Conservation (phyloP, 2,797 vertebrate genomes). For the Enteromius fasciolatus region DNA sequence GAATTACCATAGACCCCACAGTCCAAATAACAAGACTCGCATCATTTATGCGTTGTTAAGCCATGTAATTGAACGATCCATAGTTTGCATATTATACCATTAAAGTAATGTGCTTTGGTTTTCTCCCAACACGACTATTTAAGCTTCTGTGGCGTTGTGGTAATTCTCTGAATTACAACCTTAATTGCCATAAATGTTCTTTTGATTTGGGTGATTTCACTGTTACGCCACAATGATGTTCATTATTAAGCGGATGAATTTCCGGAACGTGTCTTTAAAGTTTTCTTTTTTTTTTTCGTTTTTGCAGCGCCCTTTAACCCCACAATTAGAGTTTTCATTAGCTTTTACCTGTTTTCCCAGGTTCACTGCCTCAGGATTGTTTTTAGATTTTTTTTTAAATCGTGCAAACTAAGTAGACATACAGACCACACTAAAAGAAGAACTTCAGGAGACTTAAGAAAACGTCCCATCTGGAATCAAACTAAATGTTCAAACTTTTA, state of each 20-base stretch:
- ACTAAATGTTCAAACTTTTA: background rate
- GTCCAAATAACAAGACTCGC: constrained; percentile 95
- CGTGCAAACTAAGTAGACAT: background rate
- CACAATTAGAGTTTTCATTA: constrained; percentile 32
- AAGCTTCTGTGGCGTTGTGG: constrained; percentile 94
- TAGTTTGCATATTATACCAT: constrained; percentile 99
- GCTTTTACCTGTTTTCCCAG: constrained; percentile 11
- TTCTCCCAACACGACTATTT: constrained; percentile 97
- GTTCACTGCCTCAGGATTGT: background rate
- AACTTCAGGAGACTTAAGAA: background rate
- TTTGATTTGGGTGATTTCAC: constrained; percentile 99
- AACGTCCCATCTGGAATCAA: background rate
- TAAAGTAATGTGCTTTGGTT: constrained; percentile 99
- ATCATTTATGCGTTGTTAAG: constrained; percentile 99
- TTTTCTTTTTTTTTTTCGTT: constrained; percentile 57
- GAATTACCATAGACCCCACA: constrained; percentile 88
- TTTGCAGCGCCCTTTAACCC: constrained; percentile 70
- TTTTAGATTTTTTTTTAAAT: background rate
- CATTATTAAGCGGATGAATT: constrained; percentile 80
- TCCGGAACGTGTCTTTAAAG: constrained; percentile 75
- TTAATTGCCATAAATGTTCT: constrained; percentile 99
- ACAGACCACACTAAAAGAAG: background rate
- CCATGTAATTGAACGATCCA: constrained; percentile 98
- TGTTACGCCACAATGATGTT: constrained; percentile 82
- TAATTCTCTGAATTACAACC: constrained; percentile 98